phyloP scores from a whole-genome alignment of 2,888 invertebrate species.

The Machimus rusticus region DNA sequence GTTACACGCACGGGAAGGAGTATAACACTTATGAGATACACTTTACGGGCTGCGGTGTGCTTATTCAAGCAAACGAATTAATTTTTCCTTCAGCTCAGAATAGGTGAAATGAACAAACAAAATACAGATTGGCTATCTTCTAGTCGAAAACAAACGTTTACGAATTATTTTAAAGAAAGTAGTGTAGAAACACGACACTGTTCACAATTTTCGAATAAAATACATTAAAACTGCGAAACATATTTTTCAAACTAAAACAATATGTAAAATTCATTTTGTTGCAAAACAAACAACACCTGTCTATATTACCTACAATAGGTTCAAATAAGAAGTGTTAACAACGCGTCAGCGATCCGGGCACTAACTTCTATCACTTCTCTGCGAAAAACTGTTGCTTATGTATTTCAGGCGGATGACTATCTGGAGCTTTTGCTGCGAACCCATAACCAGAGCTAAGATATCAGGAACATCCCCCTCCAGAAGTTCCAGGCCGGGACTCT shows the following conservation, averaged over 20 bases:
- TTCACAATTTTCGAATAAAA: neutral
- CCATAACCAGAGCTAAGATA: neutral
- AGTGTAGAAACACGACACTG: neutral
- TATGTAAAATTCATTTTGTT: neutral
- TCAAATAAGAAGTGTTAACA: slow-evolving; percentile 54
- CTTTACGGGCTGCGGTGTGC: neutral
- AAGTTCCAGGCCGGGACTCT: neutral
- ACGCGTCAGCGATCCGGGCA: slow-evolving; percentile 62
- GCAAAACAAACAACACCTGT: slow-evolving; percentile 40
- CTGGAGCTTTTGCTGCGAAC: neutral
- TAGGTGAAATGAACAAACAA: neutral
- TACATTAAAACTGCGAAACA: neutral
- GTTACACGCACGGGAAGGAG: neutral
- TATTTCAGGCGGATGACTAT: neutral
- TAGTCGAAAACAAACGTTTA: neutral
- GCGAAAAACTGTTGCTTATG: slow-evolving; percentile 30
- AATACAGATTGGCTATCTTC: neutral
- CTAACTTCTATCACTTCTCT: slow-evolving; percentile 50
- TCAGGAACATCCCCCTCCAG: neutral
- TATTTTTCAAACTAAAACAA: neutral
- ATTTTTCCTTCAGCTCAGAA: neutral
- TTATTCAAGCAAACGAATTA: neutral
- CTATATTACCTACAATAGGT: slow-evolving; percentile 45
- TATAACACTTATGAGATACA: neutral
- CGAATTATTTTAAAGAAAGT: neutral